Evolutionary conservation across 2,888 invertebrate genomes (phyloP), one percentile per base, ranked within the genome.

Genomic region (Meloe dianella): DNA sequence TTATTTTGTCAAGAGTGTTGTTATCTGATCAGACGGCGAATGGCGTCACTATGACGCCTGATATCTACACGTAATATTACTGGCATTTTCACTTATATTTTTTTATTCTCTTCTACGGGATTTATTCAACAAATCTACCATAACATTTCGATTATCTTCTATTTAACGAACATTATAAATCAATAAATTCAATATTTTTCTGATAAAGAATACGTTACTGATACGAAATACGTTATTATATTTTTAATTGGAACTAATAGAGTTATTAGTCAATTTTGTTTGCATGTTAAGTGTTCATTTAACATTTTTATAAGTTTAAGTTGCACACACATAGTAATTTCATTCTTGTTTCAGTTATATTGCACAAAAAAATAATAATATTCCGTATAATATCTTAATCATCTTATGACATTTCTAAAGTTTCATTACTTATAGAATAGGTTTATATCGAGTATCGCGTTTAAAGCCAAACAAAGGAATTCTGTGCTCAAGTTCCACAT

Each of bases 21-120:
- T 71, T 71, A 71, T 71, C 71, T 69, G 71, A 71, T 71, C 66
- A 65, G 61, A 62, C 27, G 17, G 59, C 63, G 64, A 54, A 66
- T 64, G 69, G 60, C 69, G 71, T 61, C 69, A 64, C 62, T 54
- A 47, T 67, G 63, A 67, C 69, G 60, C 62, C 63, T 63, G 64
- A 64, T 67, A 67, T 47, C 63, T 56, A 64, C 61, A 61, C 67
- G 67, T 64, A 54, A 67, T 64, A 64, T 67, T 64, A 67, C 51
- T 57, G 57, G 61, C 59, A 17, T 59, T 59, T 35, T 41, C 12
- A 54, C 54, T 38, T 38, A 32, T 24, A 63, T 60, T 66, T 63
- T 62, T 62, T 66, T 61, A n/a, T n/a, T n/a, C n/a, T n/a, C n/a
- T n/a, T n/a, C n/a, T 62, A 35, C 58, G n/a, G 35, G 61, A 54